Conservation (phyloP, 2,113 vertebrate species). For the Meleagris gallopavo region DNA sequence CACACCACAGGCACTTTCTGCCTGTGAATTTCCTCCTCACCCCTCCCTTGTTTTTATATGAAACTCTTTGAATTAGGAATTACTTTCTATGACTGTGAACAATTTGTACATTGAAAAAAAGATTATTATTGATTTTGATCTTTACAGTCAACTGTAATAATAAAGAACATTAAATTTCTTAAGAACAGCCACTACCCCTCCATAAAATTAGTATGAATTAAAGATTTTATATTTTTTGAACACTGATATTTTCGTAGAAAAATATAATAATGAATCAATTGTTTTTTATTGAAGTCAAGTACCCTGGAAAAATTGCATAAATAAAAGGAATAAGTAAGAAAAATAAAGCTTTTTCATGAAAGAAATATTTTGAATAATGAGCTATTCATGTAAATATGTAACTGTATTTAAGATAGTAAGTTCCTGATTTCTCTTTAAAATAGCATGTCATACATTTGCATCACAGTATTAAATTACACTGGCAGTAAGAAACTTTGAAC, state of each 20-base stretch:
- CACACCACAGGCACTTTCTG: not conserved
- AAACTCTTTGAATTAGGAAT: not conserved
- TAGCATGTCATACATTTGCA: not conserved
- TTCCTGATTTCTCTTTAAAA: not conserved
- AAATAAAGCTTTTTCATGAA: not conserved
- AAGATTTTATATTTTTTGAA: not conserved
- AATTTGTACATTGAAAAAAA: not conserved
- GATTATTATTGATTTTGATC: not conserved
- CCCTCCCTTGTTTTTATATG: not conserved
- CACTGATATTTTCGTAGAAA: constrained; percentile 14
- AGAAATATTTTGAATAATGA: not conserved
- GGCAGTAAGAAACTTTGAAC: not conserved
- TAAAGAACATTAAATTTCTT: not conserved
- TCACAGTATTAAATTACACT: not conserved
- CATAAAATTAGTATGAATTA: not conserved
- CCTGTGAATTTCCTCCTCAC: not conserved
- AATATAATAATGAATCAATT: not conserved
- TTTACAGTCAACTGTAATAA: not conserved
- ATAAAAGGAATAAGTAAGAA: not conserved
- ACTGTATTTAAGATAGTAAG: not conserved
- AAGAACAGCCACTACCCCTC: not conserved
- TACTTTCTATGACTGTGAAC: not conserved
- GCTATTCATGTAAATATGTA: not conserved
- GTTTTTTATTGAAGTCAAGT: not conserved
- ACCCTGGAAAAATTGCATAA: not conserved